phyloP scores from a whole-genome alignment of 2,888 invertebrate genomes.

The Andrena dorsata region DNA sequence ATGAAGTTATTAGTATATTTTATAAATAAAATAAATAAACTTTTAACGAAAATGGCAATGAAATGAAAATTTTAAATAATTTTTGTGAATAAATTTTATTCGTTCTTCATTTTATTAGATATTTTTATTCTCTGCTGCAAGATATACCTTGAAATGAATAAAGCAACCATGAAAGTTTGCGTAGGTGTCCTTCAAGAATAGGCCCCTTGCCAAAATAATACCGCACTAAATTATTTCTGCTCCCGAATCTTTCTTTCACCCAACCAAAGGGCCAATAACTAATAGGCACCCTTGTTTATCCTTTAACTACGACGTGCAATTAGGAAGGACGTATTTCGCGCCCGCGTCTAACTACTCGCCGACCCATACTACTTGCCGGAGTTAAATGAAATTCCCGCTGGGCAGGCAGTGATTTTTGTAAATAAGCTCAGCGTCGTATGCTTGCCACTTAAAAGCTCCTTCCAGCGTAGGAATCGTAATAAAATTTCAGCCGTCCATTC shows the following conservation, averaged over 20 bases:
- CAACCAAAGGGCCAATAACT: not conserved
- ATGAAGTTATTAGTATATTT: too few species aligned
- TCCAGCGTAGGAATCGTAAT: not conserved
- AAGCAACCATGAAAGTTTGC: not conserved
- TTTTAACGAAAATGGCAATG: too few species aligned
- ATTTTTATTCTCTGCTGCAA: too few species aligned
- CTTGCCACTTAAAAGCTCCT: not conserved
- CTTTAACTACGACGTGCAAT: not conserved
- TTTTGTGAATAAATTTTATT: too few species aligned
- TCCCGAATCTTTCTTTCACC: not conserved
- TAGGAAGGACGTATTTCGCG: not conserved
- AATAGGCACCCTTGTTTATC: constrained; percentile 7
- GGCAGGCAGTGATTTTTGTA: not conserved
- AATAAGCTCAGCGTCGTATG: not conserved
- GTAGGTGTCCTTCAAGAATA: not conserved
- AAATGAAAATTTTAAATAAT: too few species aligned
- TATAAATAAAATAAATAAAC: too few species aligned
- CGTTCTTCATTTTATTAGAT: too few species aligned
- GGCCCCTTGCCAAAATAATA: not conserved
- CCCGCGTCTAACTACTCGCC: too few species aligned
- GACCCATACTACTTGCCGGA: not conserved
- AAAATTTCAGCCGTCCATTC: not conserved
- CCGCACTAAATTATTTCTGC: constrained; percentile 16
- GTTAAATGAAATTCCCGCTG: constrained; percentile 10
- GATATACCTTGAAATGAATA: not conserved